Base-by-base conservation (phyloP, 92 coral and sea anemone species). In the Diadumene lineata region DNA sequence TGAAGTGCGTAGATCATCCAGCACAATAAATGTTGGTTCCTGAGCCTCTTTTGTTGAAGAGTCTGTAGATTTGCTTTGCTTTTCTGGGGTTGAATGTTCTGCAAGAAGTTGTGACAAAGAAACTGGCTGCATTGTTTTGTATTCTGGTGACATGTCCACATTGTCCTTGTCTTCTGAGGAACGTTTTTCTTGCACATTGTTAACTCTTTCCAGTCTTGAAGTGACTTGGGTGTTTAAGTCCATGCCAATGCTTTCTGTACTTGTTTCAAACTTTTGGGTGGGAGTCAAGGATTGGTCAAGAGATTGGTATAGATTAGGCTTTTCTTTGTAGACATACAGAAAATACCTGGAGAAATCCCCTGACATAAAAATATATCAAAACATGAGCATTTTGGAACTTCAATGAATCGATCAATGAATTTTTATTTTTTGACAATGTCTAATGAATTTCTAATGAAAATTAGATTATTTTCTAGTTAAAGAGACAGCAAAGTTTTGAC, bases 261-360 rank as follows among this genome's bases (percentile, higher is more conserved):
- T n/a, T n/a, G n/a, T n/a, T n/a, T n/a, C n/a, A n/a, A n/a, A n/a
- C n/a, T n/a, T n/a, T n/a, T n/a, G n/a, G n/a, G n/a, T n/a, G n/a
- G n/a, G n/a, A n/a, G n/a, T n/a, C n/a, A n/a, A n/a, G n/a, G n/a
- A n/a, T n/a, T n/a, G n/a, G n/a, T n/a, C n/a, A n/a, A n/a, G n/a
- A n/a, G n/a, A n/a, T n/a, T n/a, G n/a, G n/a, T n/a, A n/a, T n/a
- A n/a, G 13, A 38, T 32, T 10, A 7, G 31, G 64, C 29, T 58
- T 10, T 58, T 22, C 81, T 56, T 62, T 67, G 77, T 88, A 85
- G 16, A 78, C 75, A 56, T 85, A 88, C 67, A 91, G 77, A 66
- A 84, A 91, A 67, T 84, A 91, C 62, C 89, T 84, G 43, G 70
- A 83, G 29, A 65, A 33, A 57, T 91, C 97, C 61, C 97, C 97